These are phyloP conservation scores for Boloria selene DNA, from an alignment of 2,888 invertebrate genomes.

Conservation along the genomic window DNA sequence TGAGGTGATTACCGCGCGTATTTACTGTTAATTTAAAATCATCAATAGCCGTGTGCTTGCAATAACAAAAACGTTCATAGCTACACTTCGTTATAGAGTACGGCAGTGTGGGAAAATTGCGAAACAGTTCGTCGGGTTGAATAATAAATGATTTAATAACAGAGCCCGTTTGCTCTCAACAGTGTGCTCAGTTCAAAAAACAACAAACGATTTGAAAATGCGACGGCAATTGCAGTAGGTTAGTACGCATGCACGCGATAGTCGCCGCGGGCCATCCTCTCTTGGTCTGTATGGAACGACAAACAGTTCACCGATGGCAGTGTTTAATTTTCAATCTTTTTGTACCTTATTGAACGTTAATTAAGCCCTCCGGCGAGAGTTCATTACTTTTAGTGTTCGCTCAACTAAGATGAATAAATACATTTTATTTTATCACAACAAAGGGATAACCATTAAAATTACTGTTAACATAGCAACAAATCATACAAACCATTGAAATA, in stretches of 20 bases:
- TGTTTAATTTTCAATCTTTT: constrained; percentile 42
- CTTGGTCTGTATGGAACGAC: constrained; percentile 32
- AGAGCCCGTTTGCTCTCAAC: constrained; percentile 75
- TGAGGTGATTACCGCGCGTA: constrained; percentile 29
- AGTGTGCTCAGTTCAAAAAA: constrained; percentile 73
- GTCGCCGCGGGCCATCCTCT: constrained; percentile 48
- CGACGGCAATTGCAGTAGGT: constrained; percentile 55
- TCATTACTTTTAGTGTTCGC: constrained; percentile 36
- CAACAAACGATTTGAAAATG: constrained; percentile 77
- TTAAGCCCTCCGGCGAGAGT: constrained; percentile 35
- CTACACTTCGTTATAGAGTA: constrained; percentile 35
- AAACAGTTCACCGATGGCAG: constrained; percentile 36
- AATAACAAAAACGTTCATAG: constrained; percentile 39
- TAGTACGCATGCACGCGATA: constrained; percentile 50
- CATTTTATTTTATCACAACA: constrained; percentile 5
- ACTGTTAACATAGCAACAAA: background rate
- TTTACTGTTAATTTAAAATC: constrained; percentile 37
- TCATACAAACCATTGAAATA: background rate
- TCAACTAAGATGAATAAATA: constrained; percentile 24
- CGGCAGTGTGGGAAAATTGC: constrained; percentile 74
- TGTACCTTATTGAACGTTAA: constrained; percentile 38
- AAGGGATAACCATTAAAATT: background rate
- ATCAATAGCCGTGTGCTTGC: constrained; percentile 36
- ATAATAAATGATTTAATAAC: constrained; percentile 83
- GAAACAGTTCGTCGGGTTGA: constrained; percentile 79